Evolutionary conservation across 2,888 invertebrate species (phyloP), one percentile per base, ranked within the genome.

Genomic region (Zeuzera pyrina): DNA sequence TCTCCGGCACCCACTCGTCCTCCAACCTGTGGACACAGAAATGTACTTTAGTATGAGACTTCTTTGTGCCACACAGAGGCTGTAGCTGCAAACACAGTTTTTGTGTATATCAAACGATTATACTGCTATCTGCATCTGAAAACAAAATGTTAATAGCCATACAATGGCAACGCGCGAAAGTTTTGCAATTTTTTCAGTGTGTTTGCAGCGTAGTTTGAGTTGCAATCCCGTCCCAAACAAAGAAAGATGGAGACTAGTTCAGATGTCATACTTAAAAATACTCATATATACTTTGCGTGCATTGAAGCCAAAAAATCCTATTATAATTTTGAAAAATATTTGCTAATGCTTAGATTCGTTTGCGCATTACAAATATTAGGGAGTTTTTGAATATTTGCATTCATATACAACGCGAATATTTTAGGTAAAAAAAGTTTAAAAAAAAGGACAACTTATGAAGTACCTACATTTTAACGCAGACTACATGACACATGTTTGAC

Each of bases 1-100:
- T 87, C 68, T 92, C 93, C 0, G 88, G 84, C 43, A 95, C 86
- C 95, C 95, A 95, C 62, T 93, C 91, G 71, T 95, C 94, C 12
- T 92, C 90, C 66, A 94, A 76, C 57, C 95, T 95, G 84, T 7
- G 81, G n/a, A n/a, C n/a, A n/a, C n/a, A n/a, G n/a, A n/a, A 32
- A 24, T 29, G 45, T 42, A 39, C 3, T 26, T 51, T 36, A 57
- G 35, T 31, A 5, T 3, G 5, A 32, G 11, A 5, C 2, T 0
- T 0, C 0, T 0, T 3, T 25, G 63, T 54, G 77, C 79, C 81
- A 78, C 78, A 73, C 71, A 58, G 65, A 51, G 13, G 48, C 32
- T 31, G 52, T 35, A 57, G 65, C 77, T 76, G 79, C 79, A 77
- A 79, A 78, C 77, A 81, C 72, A 55, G 34, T 26, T 29, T n/a